Conservation (phyloP, 2,888 invertebrate genomes). For the Rapana venosa region DNA sequence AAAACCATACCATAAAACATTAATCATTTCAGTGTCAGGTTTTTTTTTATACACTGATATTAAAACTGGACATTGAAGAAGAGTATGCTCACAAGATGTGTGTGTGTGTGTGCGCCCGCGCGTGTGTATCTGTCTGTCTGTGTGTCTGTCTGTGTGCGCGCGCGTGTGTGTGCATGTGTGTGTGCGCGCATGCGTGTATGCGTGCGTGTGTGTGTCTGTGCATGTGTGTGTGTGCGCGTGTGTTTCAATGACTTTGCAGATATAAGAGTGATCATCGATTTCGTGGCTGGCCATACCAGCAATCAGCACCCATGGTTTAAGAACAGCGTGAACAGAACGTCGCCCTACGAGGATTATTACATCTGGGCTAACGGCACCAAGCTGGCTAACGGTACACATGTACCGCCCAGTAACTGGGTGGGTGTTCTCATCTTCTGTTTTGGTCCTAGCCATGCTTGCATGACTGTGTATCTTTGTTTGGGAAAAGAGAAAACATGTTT, state of each 20-base stretch:
- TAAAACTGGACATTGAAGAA: too few species aligned
- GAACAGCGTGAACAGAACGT: constrained; percentile 81
- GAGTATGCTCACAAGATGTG: too few species aligned
- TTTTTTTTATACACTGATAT: too few species aligned
- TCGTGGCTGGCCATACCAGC: constrained; percentile 83
- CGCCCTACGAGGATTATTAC: constrained; percentile 86
- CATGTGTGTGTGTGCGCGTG: not conserved
- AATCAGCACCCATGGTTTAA: constrained; percentile 86
- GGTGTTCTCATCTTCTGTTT: not conserved
- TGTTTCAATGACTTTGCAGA: constrained; percentile 77
- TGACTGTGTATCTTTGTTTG: not conserved
- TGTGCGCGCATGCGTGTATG: not conserved
- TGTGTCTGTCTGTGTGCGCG: not conserved
- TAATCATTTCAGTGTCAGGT: too few species aligned
- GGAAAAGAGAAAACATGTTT: too few species aligned
- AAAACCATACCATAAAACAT: too few species aligned
- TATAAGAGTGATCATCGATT: constrained; percentile 88
- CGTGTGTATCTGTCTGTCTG: too few species aligned
- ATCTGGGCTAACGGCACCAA: constrained; percentile 84
- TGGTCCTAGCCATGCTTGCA: not conserved
- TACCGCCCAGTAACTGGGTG: constrained; percentile 75
- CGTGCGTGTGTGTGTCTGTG: not conserved
- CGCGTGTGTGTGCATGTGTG: not conserved
- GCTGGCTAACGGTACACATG: constrained; percentile 53
- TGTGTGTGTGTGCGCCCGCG: too few species aligned